Evolutionary conservation across 2,113 vertebrate genomes (phyloP).

Genomic region (Nerophis lumbriciformis): DNA sequence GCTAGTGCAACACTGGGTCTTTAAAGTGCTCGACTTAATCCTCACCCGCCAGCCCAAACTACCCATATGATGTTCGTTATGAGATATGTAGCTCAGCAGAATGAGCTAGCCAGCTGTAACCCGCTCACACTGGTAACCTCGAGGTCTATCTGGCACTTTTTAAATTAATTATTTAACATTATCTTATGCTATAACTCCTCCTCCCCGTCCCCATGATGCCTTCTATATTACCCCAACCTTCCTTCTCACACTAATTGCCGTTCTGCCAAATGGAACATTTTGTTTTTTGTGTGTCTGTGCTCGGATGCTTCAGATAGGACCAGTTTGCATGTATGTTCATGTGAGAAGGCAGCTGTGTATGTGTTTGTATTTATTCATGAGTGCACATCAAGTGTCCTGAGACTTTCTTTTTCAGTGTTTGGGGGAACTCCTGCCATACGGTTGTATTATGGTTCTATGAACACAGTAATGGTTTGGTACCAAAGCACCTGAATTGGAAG

Average conservation of each 20-base stretch:
- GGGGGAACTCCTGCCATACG: constrained; percentile 29
- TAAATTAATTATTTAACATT: constrained; percentile 59
- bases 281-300: background rate
- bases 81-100: constrained; percentile 52
- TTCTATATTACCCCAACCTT: constrained; percentile 10
- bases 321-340: constrained; percentile 8
- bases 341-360: background rate
- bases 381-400: constrained; percentile 15
- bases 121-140: constrained; percentile 58
- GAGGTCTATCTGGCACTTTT: constrained; percentile 42
- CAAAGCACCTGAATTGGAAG: constrained; percentile 52
- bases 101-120: constrained; percentile 62
- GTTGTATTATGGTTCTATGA: constrained; percentile 31
- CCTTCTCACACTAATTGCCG: constrained; percentile 43
- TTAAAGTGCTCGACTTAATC: constrained; percentile 69
- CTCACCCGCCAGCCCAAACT: constrained; percentile 63
- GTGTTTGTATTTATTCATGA: constrained; percentile 10
- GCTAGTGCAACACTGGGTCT: constrained; percentile 53
- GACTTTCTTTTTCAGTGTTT: constrained; percentile 35
- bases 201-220: constrained; percentile 24
- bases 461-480: constrained; percentile 31
- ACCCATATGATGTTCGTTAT: constrained; percentile 70
- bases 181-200: constrained; percentile 33
- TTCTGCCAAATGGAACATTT: constrained; percentile 24
- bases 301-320: constrained; percentile 2